A percentile compares a stretch with the other conserved stretches of the same genome.
Conservation (phyloP, 1,140 invertebrate species). For the Drosophila murphyi region DNA sequence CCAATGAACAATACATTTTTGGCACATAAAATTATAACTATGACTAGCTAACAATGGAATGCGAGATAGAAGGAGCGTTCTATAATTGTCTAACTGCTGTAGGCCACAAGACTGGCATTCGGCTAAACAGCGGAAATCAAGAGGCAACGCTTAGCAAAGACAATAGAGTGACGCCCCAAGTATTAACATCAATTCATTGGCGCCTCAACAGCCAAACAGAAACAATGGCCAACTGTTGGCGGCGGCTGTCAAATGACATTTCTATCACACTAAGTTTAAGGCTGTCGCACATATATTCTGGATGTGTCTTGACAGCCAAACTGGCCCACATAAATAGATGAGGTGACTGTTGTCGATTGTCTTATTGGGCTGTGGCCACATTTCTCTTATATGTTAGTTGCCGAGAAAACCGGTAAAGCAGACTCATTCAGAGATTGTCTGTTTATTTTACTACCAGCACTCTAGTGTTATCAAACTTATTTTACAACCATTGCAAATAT, state of each 20-base stretch:
- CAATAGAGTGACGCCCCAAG: conserved; percentile 3
- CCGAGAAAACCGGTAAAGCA: too few species aligned
- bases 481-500: background rate
- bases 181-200: conserved; percentile 2
- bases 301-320: background rate
- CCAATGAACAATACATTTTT: too few species aligned
- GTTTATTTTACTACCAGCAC: too few species aligned
- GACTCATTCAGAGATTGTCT: too few species aligned
- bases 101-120: conserved; percentile 5
- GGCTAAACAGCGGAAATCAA: background rate
- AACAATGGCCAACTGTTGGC: conserved; percentile 14
- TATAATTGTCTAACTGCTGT: conserved; percentile 23
- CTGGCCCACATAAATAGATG: conserved; percentile 3
- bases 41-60: too few species aligned
- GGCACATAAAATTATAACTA: too few species aligned
- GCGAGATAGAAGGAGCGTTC: conserved; percentile 3
- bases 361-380: conserved; percentile 3
- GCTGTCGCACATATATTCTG: background rate
- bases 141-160: conserved; percentile 3
- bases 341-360: too few species aligned
- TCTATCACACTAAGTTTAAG: conserved; percentile 11
- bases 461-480: background rate
- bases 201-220: background rate
- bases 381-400: too few species aligned
- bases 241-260: conserved; percentile 25